phyloP scores from a whole-genome alignment of 2,113 vertebrate species.

The Pangasianodon gigas region DNA sequence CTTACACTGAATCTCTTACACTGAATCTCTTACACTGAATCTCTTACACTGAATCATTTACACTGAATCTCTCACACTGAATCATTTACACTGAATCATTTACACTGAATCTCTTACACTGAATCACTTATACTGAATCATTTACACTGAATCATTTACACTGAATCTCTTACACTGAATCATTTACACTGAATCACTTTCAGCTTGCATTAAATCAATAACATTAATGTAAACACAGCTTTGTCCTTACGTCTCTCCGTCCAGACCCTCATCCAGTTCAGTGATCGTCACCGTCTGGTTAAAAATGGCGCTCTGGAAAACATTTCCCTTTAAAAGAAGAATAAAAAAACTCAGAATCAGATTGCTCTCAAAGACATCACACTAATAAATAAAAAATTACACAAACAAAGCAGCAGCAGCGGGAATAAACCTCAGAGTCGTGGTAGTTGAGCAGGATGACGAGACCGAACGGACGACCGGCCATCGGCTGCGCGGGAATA shows the following conservation, averaged over 20 bases:
- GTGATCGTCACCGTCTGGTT: constrained; percentile 78
- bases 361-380: not conserved
- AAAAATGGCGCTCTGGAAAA: constrained; percentile 74
- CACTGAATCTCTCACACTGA: not conserved
- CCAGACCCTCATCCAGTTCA: constrained; percentile 74
- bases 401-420: not conserved
- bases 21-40: not conserved
- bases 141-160: not conserved
- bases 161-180: not conserved
- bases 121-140: not conserved
- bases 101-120: not conserved
- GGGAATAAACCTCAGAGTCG: constrained; percentile 63
- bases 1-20: not conserved
- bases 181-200: not conserved
- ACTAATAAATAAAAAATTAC: not conserved
- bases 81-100: not conserved
- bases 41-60: not conserved
- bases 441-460: constrained; percentile 76
- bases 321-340: constrained; percentile 60
- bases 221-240: not conserved
- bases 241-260: constrained; percentile 75
- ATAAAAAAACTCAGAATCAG: not conserved
- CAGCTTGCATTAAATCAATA: not conserved
- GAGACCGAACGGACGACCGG: constrained; percentile 75
- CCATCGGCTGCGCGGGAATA: constrained; percentile 76